These are phyloP conservation scores for Toxostoma redivivum DNA, from an alignment of 2,113 vertebrate genomes.

Conservation along the genomic window DNA sequence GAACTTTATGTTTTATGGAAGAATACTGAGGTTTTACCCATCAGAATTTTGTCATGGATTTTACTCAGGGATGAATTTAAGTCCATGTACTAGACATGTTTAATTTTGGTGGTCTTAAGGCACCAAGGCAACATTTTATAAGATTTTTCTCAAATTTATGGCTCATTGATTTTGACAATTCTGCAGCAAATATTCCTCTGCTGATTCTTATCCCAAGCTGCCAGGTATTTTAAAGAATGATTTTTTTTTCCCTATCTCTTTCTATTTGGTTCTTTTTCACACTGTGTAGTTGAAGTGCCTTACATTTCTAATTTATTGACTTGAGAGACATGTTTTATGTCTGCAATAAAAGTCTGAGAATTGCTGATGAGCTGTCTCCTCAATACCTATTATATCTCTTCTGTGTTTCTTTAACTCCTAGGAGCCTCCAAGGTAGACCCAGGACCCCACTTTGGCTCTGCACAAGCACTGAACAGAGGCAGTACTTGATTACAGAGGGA, in stretches of 20 bases:
- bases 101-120: background rate
- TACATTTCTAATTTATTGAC: background rate
- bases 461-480: background rate
- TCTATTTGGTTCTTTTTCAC: background rate
- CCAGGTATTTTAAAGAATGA: background rate
- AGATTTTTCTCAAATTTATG: background rate
- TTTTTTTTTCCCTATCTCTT: background rate
- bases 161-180: background rate
- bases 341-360: slow-evolving; percentile 9
- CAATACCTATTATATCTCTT: background rate
- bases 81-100: background rate
- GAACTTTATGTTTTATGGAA: background rate
- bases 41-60: background rate
- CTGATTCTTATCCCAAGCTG: background rate
- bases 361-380: slow-evolving; percentile 4
- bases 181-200: background rate
- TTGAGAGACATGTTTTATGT: background rate
- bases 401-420: background rate
- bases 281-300: background rate
- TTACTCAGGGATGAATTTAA: background rate
- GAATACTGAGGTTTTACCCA: background rate
- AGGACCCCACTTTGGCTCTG: background rate
- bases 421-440: background rate
- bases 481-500: background rate
- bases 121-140: background rate